Conservation (phyloP, 2,113 vertebrate genomes). For the Sphaerodactylus townsendi region DNA sequence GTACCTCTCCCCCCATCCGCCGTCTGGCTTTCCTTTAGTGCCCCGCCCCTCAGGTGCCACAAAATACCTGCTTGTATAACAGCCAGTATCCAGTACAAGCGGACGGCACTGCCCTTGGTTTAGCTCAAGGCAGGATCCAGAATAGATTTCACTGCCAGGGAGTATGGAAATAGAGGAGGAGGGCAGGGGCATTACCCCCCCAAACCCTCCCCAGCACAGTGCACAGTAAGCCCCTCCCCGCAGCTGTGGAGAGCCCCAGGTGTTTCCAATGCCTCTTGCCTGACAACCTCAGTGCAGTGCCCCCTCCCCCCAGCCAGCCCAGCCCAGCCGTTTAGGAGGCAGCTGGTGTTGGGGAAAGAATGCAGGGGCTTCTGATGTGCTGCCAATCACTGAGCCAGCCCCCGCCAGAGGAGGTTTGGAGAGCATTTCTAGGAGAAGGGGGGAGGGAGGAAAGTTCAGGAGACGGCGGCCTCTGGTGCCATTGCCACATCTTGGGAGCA, state of each 20-base stretch:
- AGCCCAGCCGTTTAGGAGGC: not conserved
- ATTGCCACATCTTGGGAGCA: slow-evolving; percentile 3
- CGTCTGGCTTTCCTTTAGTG: too few species aligned
- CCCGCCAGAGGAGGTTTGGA: not conserved
- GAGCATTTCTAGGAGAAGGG: not conserved
- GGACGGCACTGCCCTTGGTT: not conserved
- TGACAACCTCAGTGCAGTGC: not conserved
- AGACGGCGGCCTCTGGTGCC: not conserved
- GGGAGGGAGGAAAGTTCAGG: not conserved
- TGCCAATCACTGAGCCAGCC: not conserved
- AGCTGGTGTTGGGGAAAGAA: not conserved
- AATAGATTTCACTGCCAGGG: not conserved
- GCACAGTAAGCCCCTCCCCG: not conserved
- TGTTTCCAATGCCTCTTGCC: not conserved
- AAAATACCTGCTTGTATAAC: not conserved
- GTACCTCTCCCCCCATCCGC: not conserved
- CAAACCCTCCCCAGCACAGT: not conserved
- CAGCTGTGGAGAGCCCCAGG: not conserved
- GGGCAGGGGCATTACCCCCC: too few species aligned
- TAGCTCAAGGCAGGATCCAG: not conserved
- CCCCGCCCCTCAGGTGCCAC: too few species aligned
- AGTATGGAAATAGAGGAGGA: not conserved
- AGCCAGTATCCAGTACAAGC: too few species aligned
- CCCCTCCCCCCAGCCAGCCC: not conserved
- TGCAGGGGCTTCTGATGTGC: not conserved